These are phyloP conservation scores for Sarcophaga subvicina DNA, from an alignment of 2,888 invertebrate genomes.

Conservation along the genomic window DNA sequence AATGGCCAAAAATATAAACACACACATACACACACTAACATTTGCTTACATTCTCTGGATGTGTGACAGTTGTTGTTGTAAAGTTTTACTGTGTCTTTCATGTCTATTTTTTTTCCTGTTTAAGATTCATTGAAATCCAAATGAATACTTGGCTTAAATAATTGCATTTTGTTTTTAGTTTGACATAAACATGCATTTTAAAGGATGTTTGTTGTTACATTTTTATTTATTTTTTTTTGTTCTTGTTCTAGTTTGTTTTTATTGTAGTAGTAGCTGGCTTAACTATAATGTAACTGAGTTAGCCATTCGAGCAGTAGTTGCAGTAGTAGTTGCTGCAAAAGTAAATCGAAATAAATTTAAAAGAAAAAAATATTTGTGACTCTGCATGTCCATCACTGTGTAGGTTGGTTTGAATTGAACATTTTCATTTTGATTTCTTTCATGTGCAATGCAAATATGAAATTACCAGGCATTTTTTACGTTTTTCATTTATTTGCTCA, in stretches of 20 bases:
- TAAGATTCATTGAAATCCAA: conserved; percentile 35
- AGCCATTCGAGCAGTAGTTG: conserved; percentile 17
- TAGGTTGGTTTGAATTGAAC: conserved; percentile 54
- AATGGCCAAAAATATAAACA: conserved; percentile 15
- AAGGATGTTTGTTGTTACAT: conserved; percentile 48
- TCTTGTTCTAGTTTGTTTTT: not conserved
- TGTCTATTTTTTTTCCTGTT: not conserved
- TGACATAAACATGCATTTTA: conserved; percentile 68
- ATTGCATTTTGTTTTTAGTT: conserved; percentile 65
- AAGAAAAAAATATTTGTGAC: conserved; percentile 34
- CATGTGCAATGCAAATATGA: conserved; percentile 44
- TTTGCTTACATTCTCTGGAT: conserved; percentile 28
- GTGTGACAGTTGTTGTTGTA: conserved; percentile 51
- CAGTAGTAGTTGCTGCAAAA: conserved; percentile 14
- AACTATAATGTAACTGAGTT: too few relatives aligned
- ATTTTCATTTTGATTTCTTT: conserved; percentile 5
- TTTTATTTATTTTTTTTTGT: not conserved
- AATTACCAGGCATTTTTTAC: not conserved
- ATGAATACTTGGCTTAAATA: conserved; percentile 61
- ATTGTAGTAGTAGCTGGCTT: not conserved
- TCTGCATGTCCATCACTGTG: not conserved
- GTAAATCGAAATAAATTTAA: conserved; percentile 44
- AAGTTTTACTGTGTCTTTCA: conserved; percentile 28
- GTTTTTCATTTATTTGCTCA: conserved; percentile 20
- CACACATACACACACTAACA: not conserved